Evolutionary conservation across 2,797 vertebrate species (phyloP).

Genomic region (Bovichtus diacanthus): DNA sequence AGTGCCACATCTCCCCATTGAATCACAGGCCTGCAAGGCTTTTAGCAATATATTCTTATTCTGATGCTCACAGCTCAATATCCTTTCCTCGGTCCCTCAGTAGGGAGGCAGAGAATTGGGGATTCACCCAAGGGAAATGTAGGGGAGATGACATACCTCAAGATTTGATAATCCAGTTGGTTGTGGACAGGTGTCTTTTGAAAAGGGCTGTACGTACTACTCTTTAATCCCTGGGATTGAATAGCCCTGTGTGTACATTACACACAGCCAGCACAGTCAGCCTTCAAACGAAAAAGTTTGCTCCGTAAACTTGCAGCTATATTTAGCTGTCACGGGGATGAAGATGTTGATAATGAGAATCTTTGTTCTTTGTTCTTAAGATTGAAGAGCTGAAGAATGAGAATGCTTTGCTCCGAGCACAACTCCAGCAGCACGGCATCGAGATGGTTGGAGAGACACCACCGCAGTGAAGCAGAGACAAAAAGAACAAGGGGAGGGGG

Average conservation of each 20-base stretch:
- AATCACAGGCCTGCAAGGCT: conserved; percentile 59
- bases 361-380: conserved; percentile 73
- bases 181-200: conserved; percentile 64
- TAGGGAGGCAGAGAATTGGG: conserved; percentile 46
- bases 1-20: conserved; percentile 54
- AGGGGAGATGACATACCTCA: conserved; percentile 65
- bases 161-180: conserved; percentile 67
- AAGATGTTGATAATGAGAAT: conserved; percentile 49
- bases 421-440: conserved; percentile 90
- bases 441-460: conserved; percentile 85
- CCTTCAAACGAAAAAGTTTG: conserved; percentile 60
- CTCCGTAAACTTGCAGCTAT: conserved; percentile 52
- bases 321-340: conserved; percentile 41
- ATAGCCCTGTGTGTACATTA: conserved; percentile 44
- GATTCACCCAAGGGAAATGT: conserved; percentile 59
- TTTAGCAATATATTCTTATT: conserved; percentile 63
- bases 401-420: conserved; percentile 89
- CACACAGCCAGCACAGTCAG: conserved; percentile 29
- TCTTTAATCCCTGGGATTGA: conserved; percentile 58
- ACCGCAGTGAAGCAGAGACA: conserved; percentile 80
- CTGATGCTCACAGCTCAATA: conserved; percentile 68
- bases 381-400: conserved; percentile 93
- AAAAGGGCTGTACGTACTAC: conserved; percentile 35
- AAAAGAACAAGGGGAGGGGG: background rate
- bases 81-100: conserved; percentile 50